phyloP scores from a whole-genome alignment of 2,113 vertebrate species.

The Cettia cetti region DNA sequence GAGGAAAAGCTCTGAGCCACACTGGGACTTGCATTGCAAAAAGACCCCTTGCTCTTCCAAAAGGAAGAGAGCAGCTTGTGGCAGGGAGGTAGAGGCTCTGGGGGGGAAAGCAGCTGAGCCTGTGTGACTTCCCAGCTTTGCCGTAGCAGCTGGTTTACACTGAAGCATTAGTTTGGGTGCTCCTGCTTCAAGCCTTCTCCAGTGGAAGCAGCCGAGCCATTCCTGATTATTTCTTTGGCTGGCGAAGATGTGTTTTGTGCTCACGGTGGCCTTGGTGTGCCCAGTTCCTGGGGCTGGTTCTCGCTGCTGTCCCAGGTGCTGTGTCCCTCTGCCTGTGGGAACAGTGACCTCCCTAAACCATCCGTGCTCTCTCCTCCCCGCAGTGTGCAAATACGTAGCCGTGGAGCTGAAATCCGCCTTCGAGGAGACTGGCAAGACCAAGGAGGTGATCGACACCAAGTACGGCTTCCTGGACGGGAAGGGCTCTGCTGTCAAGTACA shows the following conservation, averaged over 20 bases:
- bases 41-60: accelerated
- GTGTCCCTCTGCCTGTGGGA: accelerated
- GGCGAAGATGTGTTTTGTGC: no score
- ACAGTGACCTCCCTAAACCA: accelerated
- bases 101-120: neutral
- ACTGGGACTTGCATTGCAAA: accelerated
- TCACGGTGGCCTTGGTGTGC: accelerated
- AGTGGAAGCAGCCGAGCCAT: neutral
- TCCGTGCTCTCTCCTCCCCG: neutral
- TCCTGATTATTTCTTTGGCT: neutral
- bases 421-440: conserved; percentile 92
- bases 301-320: neutral
- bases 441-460: conserved; percentile 90
- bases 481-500: conserved; percentile 87
- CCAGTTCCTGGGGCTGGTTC: neutral
- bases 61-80: neutral
- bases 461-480: conserved; percentile 90
- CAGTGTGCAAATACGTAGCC: conserved; percentile 95
- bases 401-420: conserved; percentile 96
- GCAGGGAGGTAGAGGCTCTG: accelerated
- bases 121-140: neutral
- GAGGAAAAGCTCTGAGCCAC: neutral
- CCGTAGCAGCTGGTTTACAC: neutral
- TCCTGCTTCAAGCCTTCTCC: neutral
- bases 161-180: accelerated